Evolutionary conservation across 2,888 invertebrate genomes (phyloP), one percentile per base, ranked within the genome.

Genomic region (Spatulosminthurus flaviceps): DNA sequence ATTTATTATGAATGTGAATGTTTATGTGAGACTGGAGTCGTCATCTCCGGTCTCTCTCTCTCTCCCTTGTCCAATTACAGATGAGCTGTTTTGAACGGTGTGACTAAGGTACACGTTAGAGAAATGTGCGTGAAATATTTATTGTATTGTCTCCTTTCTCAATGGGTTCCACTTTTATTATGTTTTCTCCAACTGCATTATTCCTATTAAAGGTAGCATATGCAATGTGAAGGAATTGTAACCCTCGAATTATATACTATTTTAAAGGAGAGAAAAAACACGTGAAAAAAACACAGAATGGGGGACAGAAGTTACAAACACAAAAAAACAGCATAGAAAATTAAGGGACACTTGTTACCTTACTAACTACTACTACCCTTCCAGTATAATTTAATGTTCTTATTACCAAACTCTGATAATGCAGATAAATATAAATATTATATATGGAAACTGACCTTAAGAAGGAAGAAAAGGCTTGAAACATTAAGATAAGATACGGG

Each of bases 1-100:
- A 61, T 75, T 64, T 22, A 75, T 64, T 34, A 75, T 64, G 22
- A 75, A 75, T 75, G 75, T 64, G 75, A 64, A 29, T 61, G 21
- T 29, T 21, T 67, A 26, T 67, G 28, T 5, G 29, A n/a, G 43
- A 60, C 73, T 60, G 60, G n/a, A 41, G 21, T 13, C 24, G 4
- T n/a, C n/a, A n/a, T n/a, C n/a, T n/a, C n/a, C n/a, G n/a, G n/a
- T 43, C 42, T 61, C 43, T 24, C n/a, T 22, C 72, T 41, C 24
- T 28, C n/a, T 42, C 71, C 42, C 42, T 2, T 66, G 28, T 28
- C 22, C 29, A 29, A n/a, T 29, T 7, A 69, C 34, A 69, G 29
- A 69, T 69, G n/a, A 11, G 51, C 16, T 11, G 51, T 51, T 4
- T 16, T n/a, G 34, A 34, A 51, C 16, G n/a, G 19, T 51, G 19